Base-by-base conservation (phyloP, 2,888 invertebrate species). In the Dasypolia templi region DNA sequence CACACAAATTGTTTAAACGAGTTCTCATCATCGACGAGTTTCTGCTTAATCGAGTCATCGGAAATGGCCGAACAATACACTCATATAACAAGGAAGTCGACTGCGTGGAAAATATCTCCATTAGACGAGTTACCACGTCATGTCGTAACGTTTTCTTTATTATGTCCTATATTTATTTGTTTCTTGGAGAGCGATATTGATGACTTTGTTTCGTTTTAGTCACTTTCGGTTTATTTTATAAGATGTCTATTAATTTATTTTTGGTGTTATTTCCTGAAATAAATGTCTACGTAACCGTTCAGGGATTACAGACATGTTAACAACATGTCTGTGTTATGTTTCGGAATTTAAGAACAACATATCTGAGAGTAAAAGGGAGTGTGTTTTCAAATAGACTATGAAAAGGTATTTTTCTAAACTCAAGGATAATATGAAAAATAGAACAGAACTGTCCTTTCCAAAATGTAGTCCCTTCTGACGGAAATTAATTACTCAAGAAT, bases 41-140 rank as follows among this genome's bases (percentile, higher is more conserved):
- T 85, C 85, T 75, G 67, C 61, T 83, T 85, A 85, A 56, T 7
- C 56, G 55, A 68, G 53, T 85, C 77, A 85, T 85, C 83, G 85
- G 85, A 84, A 85, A 84, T 81, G 72, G 61, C 42, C 67, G 79
- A 77, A 83, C 85, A 81, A 78, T 83, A 74, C 81, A 75, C 32
- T 65, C 58, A 7, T 75, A 46, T 72, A 77, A 83, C 83, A 68
- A 75, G 83, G 83, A 80, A 83, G 72, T 75, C 58, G 69, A 12
- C 26, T 83, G 79, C 75, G 64, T 77, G 81, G 78, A 83, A 83
- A 83, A 74, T 72, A 81, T 83, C 81, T 78, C 69, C 76, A 71
- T 82, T 79, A 69, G 67, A 73, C 79, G 22, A 51, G 67, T 71
- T 65, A 69, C 53, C 65, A 39, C 67, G 77, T 72, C 69, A 70